Percentiles rank a stretch among this genome's conserved stretches.
These are phyloP conservation scores for Ciconia boyciana DNA, from an alignment of 2,113 vertebrate species.

Conservation along the genomic window DNA sequence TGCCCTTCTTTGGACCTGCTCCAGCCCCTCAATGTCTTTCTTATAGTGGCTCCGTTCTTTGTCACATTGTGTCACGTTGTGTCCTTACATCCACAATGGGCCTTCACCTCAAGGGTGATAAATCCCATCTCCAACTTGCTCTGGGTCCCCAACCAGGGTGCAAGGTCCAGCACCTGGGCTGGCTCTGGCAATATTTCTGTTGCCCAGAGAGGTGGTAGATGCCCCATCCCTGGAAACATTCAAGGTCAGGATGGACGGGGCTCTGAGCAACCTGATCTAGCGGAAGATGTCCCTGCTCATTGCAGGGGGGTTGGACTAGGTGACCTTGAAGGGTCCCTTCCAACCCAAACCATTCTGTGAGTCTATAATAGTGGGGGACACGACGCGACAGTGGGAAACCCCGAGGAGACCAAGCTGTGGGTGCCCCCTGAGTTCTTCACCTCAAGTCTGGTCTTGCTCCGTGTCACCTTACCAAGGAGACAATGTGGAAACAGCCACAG, in stretches of 20 bases:
- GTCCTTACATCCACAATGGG: too few species aligned
- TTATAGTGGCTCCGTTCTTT: not conserved
- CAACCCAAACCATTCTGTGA: not conserved
- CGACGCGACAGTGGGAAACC: rapidly evolving
- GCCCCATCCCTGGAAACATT: not conserved
- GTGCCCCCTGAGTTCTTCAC: not conserved
- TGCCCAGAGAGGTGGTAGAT: not conserved
- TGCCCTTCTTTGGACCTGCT: not conserved
- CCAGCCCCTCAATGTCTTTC: not conserved
- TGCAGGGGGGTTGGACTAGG: not conserved
- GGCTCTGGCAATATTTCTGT: not conserved
- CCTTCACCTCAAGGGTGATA: not conserved
- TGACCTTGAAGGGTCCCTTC: not conserved
- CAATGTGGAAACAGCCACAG: not conserved
- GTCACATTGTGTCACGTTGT: rapidly evolving
- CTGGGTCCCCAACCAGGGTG: not conserved
- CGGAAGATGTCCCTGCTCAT: not conserved
- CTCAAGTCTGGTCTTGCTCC: not conserved
- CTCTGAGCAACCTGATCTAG: not conserved
- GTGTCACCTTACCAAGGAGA: not conserved
- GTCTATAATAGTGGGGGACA: not conserved
- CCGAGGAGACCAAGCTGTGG: not conserved
- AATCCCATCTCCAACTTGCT: not conserved
- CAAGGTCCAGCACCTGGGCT: not conserved
- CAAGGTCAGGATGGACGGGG: not conserved